These are phyloP conservation scores for Gephyroberyx darwinii DNA, from an alignment of 2,797 vertebrate species.

Conservation along the genomic window DNA sequence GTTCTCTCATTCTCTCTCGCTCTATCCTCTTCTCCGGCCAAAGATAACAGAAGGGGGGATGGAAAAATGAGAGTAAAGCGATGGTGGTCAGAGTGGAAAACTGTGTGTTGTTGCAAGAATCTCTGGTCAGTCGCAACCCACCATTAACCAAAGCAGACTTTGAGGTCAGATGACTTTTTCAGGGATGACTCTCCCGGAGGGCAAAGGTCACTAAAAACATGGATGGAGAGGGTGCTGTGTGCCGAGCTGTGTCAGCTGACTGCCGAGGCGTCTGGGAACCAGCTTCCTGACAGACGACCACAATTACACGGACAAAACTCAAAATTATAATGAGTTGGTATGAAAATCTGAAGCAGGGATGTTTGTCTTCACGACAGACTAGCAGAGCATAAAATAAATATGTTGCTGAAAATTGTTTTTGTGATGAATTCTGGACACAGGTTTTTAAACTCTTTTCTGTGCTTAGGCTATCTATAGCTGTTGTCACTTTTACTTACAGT, in stretches of 20 bases:
- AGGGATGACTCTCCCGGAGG: conserved; percentile 26
- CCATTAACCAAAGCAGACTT: conserved; percentile 19
- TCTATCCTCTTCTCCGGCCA: conserved; percentile 56
- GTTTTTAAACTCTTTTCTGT: no score
- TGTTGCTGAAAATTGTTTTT: no score
- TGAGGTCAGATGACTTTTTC: conserved; percentile 36
- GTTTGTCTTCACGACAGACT: no score
- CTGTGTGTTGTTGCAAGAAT: conserved; percentile 18
- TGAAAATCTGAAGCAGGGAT: no score
- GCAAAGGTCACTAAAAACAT: conserved; percentile 40
- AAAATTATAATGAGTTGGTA: not conserved
- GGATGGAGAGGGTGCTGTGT: not conserved
- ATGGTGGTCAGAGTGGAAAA: conserved; percentile 55
- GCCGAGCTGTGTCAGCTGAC: not conserved
- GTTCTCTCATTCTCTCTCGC: conserved; percentile 48
- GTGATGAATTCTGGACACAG: no score
- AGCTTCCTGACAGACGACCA: not conserved
- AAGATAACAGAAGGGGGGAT: conserved; percentile 57
- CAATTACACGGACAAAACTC: not conserved
- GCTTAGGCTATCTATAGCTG: no score
- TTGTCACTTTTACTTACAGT: no score
- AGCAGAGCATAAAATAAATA: no score
- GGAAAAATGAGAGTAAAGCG: conserved; percentile 45
- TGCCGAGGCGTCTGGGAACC: not conserved
- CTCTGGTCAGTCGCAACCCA: conserved; percentile 29